Base-by-base conservation (phyloP, 1,140 invertebrate genomes). In the Brachionus paranguensis region DNA sequence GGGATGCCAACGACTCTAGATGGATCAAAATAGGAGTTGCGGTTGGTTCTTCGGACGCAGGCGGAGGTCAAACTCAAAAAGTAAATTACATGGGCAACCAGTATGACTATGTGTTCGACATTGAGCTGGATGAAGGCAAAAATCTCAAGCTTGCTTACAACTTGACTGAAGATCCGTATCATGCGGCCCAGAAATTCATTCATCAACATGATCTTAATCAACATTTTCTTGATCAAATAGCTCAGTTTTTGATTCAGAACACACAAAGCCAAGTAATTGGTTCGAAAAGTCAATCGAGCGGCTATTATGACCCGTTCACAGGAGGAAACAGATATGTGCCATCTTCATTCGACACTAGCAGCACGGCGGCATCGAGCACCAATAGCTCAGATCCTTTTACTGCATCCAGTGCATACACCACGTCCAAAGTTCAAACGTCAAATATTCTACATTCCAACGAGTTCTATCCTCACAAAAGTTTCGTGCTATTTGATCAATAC, bases 91-190 rank as follows among this genome's bases (percentile, higher is more conserved):
- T 96, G 87, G 95, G 95, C 85, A 87, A 94, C 92, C 93, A 95
- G 87, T 98, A 98, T 88, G 96, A 98, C 90, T 97, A 93, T 90
- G 96, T 98, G 20, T 98, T 98, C 88, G 93, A 92, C 85, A 95
- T 99, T 4, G 95, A 97, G 86, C 93, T 98, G 87, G 95, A 97
- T 87, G 94, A 93, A 1, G 92, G 93, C 65, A 93, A 94, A 2
- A 92, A 95, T 0, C 89, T 98, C 3, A 97, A 98, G 89, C 89
- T 99, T 72, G 95, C 95, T 0, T 98, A 94, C 88, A 98, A 98
- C 88, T 92, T 92, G 11, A 87, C 86, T 27, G 92, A 93, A 86
- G 92, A 93, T 86, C 92, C 92, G 0, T 93, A 91, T 90, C 88
- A 90, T 85, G 92, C 91, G 27, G 93, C 93, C 33, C 92, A 93